Conservation (phyloP, 2,113 vertebrate species). For the Cygnus buccinator region DNA sequence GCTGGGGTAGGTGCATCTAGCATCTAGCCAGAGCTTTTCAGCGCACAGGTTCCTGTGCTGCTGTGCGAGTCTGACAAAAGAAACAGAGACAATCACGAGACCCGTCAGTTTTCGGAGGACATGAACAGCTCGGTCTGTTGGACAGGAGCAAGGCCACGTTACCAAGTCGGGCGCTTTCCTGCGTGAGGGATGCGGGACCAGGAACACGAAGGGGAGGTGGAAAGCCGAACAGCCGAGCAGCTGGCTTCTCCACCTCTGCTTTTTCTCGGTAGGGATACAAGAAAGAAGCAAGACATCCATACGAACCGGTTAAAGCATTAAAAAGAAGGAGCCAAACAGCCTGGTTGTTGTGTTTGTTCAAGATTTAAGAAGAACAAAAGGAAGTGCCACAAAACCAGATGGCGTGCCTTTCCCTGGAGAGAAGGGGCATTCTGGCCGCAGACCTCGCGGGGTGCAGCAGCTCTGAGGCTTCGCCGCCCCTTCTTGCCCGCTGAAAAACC, state of each 20-base stretch:
- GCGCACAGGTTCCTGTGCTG: background rate
- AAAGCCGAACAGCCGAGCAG: fast-evolving
- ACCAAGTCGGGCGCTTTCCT: no score
- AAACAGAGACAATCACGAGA: background rate
- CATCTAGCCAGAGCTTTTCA: background rate
- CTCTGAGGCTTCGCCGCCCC: background rate
- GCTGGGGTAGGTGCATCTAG: background rate
- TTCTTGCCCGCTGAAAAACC: background rate
- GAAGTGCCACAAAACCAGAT: background rate
- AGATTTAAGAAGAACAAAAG: background rate
- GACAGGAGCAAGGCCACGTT: background rate
- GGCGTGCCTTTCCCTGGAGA: background rate
- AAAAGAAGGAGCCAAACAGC: background rate
- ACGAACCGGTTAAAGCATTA: background rate
- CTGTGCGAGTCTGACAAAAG: background rate
- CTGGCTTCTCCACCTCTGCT: background rate
- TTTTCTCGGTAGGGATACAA: background rate
- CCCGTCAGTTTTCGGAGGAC: background rate
- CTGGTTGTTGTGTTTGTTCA: background rate
- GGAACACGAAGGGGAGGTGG: background rate
- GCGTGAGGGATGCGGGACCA: no score
- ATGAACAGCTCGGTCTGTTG: no score
- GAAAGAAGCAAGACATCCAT: background rate
- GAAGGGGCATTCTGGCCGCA: background rate
- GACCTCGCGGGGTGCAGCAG: background rate